Base-by-base conservation (phyloP, 2,888 invertebrate species). In the Lithosia quadra region DNA sequence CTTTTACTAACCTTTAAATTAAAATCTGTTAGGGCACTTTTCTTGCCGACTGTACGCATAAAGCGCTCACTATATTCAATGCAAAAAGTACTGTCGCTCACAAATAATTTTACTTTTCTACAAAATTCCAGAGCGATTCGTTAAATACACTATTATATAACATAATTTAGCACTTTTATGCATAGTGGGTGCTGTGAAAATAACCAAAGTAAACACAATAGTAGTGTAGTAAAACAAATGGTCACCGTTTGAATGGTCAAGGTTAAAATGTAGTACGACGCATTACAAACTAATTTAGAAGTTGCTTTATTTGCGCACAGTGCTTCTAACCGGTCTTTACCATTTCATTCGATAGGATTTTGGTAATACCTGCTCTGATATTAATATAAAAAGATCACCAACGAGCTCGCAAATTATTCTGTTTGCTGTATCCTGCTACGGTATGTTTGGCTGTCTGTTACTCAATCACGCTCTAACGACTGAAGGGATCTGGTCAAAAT, bases 131-230 rank as follows among this genome's bases (percentile, higher is more conserved):
- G n/a, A 49, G 49, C 18, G 8, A 49, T 49, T 49, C 49, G n/a
- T n/a, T 49, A 49, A 49, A 49, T 49, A 49, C 49, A 43, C 49
- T 2, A 49, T 49, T 49, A 49, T n/a, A 49, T 49, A 49, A 49
- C 9, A 49, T 49, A 49, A 49, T 49, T 49, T 49, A 49, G 49
- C n/a, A 49, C 9, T 36, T 60, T 60, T 22, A 36, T 21, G 21
- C 34, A 60, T 15, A 60, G 36, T 60, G 22, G 36, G 49, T 8
- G 43, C 43, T 43, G 49, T n/a, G 49, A 49, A n/a, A n/a, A 49
- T 49, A 49, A 49, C n/a, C 49, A 22, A 60, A 9, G 21, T 36
- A 60, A 60, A 36, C 56, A 56, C 36, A 60, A 60, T 60, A 60
- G 36, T 60, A 5, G 22, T n/a, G n/a, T 22, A 60, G 59, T 43